A percentile compares a stretch with the other conserved stretches of the same genome.
These are phyloP conservation scores for Brachionus angularis DNA, from an alignment of 1,140 invertebrate species.

Conservation along the genomic window DNA sequence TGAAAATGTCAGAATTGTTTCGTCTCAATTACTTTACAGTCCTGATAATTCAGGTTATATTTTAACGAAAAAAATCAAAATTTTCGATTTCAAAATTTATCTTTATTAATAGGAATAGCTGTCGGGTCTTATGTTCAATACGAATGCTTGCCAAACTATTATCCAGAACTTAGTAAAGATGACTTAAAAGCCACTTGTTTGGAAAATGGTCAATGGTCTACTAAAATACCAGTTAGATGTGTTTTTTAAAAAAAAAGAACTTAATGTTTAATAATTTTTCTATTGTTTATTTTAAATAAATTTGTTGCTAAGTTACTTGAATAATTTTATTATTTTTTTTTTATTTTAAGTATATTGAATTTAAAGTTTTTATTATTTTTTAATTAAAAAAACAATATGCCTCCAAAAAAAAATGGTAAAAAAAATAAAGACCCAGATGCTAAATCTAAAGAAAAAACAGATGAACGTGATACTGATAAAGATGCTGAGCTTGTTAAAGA, in stretches of 20 bases:
- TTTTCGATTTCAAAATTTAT: too few relatives aligned
- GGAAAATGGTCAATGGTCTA: constrained; percentile 21
- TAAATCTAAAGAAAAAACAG: constrained; percentile 13
- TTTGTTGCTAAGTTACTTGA: too few relatives aligned
- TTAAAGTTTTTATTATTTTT: too few relatives aligned
- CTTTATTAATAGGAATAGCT: constrained; percentile 11
- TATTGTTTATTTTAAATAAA: too few relatives aligned
- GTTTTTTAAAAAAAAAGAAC: too few relatives aligned
- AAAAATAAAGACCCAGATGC: constrained; percentile 24
- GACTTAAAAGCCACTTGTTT: constrained; percentile 3
- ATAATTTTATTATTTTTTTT: too few relatives aligned
- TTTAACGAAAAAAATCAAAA: not conserved
- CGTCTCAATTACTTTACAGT: not conserved
- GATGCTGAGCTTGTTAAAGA: constrained; percentile 16
- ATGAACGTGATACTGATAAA: constrained; percentile 26
- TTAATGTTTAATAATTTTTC: too few relatives aligned
- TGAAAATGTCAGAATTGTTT: constrained; percentile 23
- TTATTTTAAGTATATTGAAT: too few relatives aligned
- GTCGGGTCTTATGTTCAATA: constrained; percentile 2
- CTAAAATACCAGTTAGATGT: constrained; percentile 2
- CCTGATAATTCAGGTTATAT: constrained; percentile 11
- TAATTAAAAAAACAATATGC: constrained; percentile 1
- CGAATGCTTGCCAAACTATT: constrained; percentile 14
- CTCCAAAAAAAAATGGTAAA: constrained; percentile 35
- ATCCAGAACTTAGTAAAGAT: not conserved